Evolutionary conservation across 2,888 invertebrate species (phyloP).

Genomic region (Callyntrura sp.): DNA sequence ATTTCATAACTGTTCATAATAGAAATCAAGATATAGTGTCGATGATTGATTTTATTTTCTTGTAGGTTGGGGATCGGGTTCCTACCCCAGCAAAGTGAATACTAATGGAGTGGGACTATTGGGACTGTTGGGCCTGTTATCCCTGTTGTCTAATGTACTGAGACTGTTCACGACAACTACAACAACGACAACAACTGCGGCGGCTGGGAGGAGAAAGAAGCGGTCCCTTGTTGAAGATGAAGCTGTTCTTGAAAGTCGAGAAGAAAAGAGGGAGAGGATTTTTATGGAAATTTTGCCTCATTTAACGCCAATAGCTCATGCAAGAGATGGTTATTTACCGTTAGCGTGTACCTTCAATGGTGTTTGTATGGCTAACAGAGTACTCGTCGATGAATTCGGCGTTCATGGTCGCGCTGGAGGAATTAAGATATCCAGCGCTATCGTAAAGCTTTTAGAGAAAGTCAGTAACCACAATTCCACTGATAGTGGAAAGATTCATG

Average conservation of each 20-base stretch:
- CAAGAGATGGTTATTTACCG: constrained; percentile 73
- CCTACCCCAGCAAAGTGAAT: constrained; percentile 73
- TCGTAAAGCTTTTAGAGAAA: constrained; percentile 75
- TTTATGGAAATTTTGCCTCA: constrained; percentile 73
- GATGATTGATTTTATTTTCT: neutral
- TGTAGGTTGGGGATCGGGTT: constrained; percentile 40
- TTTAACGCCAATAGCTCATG: constrained; percentile 79
- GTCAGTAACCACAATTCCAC: constrained; percentile 21
- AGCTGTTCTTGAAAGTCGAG: constrained; percentile 25
- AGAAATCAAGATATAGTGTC: neutral
- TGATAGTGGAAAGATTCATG: neutral
- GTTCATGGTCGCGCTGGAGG: constrained; percentile 70
- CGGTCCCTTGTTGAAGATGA: neutral
- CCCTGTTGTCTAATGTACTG: constrained; percentile 75
- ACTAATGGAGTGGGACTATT: constrained; percentile 79
- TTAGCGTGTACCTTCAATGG: constrained; percentile 77
- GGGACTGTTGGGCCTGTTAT: constrained; percentile 78
- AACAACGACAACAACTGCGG: constrained; percentile 60
- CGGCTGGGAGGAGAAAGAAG: constrained; percentile 55
- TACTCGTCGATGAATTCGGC: constrained; percentile 77
- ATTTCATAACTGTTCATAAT: neutral
- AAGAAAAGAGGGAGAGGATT: constrained; percentile 58
- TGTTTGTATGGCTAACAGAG: constrained; percentile 75
- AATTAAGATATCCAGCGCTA: constrained; percentile 71
- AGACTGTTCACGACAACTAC: constrained; percentile 76